Conservation (phyloP, 2,113 vertebrate genomes). For the Nyctereutes procyonoides region DNA sequence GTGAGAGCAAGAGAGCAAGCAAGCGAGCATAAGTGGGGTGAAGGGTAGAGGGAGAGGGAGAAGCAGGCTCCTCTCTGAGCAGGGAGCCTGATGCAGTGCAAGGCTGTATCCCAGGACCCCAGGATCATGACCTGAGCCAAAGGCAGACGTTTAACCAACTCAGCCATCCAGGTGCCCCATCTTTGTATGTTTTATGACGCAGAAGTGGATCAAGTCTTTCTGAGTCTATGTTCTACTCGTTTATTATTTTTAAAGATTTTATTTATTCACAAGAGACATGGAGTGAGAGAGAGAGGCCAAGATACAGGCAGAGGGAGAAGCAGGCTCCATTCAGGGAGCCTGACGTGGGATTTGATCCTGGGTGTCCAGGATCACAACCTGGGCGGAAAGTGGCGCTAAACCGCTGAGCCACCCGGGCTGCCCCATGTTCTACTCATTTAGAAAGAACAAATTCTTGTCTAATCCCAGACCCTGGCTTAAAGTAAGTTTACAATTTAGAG, state of each 20-base stretch:
- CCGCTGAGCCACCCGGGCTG: too few species aligned
- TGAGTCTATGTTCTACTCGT: neutral
- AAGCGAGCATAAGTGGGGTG: neutral
- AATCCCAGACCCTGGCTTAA: neutral
- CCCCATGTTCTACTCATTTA: neutral
- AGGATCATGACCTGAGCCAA: neutral
- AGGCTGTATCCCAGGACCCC: neutral
- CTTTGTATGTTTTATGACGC: neutral
- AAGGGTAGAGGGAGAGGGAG: neutral
- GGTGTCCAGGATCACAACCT: too few species aligned
- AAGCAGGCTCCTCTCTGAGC: neutral
- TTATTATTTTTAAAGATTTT: too few species aligned
- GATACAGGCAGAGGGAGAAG: too few species aligned
- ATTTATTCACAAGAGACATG: too few species aligned
- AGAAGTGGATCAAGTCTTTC: neutral
- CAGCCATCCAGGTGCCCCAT: neutral
- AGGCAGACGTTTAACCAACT: neutral
- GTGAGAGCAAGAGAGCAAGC: neutral
- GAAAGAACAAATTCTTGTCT: neutral
- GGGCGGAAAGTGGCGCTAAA: too few species aligned
- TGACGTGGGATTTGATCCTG: too few species aligned
- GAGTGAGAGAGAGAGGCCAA: too few species aligned
- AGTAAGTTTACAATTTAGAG: slow-evolving; percentile 17
- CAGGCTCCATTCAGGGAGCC: too few species aligned
- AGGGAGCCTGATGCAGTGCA: neutral